Evolutionary conservation across 2,888 invertebrate genomes (phyloP), one percentile per base, ranked within the genome.

Genomic region (Euzophera pinguis): DNA sequence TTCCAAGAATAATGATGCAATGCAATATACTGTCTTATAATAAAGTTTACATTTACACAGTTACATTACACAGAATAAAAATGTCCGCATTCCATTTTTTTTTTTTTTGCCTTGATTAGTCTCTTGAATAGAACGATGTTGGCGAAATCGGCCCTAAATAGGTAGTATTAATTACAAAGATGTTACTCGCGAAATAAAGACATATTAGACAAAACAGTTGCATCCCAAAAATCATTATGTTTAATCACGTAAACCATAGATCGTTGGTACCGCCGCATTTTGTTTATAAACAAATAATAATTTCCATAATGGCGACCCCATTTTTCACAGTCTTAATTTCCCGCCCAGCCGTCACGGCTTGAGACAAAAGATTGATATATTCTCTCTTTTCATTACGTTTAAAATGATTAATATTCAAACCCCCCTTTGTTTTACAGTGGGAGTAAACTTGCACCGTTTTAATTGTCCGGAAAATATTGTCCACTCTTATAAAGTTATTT

Each of bases 291-390:
- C 79, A 84, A 86, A 87, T 82, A 78, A 83, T 77, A 75, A 86
- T 87, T 84, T 79, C 65, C 75, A 74, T 84, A 84, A 85, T 84
- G 75, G 78, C 57, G 65, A 52, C 64, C 69, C 71, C 78, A 86
- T 87, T 84, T 84, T 81, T 84, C 82, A 73, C 53, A 67, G 74
- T 73, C 80, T 83, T 87, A 84, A 84, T 83, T 84, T 80, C 71
- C 69, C 70, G 54, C 62, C 69, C 68, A 73, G 62, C 62, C 64
- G 69, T 69, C 72, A 68, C 67, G 65, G 56, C 69, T 65, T 72
- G 74, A 84, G 78, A 84, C 85, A 86, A 85, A 82, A 86, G 84
- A 86, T 86, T 84, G 85, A 86, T 85, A 84, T 79, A 81, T 84
- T 74, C 71, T 72, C 71, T 73, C 75, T 77, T 84, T 85, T 84